A percentile compares a stretch with the other conserved stretches of the same genome.
Conservation (phyloP, 2,888 invertebrate species). For the Lapara coniferarum region DNA sequence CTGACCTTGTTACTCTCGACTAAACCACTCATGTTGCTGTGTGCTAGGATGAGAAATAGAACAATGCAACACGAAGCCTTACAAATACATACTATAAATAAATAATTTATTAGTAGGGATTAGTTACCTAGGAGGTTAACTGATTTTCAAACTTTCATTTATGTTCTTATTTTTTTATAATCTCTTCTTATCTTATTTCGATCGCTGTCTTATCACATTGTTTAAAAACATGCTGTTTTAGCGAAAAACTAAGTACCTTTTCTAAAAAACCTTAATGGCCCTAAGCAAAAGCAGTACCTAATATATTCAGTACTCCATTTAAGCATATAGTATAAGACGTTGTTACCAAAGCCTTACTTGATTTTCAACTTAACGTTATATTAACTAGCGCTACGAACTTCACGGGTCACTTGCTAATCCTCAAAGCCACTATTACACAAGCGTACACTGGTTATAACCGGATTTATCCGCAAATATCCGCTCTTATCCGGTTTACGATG, state of each 20-base stretch:
- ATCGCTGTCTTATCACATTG: no score
- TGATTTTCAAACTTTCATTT: background rate
- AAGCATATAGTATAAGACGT: background rate
- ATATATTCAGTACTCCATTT: background rate
- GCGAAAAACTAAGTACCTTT: no score
- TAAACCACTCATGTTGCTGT: background rate
- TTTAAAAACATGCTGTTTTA: no score
- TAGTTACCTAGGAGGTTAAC: background rate
- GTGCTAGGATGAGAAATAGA: background rate
- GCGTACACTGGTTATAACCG: constrained; percentile 20
- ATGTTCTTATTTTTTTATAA: no score
- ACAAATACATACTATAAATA: background rate
- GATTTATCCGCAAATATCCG: constrained; percentile 22
- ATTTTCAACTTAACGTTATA: constrained; percentile 17
- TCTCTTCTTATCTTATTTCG: no score
- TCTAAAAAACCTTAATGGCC: no score
- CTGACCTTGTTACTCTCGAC: no score
- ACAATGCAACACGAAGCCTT: constrained; percentile 10
- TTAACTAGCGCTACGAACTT: constrained; percentile 6
- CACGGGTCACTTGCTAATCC: constrained; percentile 29
- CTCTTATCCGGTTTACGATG: constrained; percentile 17
- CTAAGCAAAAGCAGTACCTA: no score
- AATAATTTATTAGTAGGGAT: constrained; percentile 4
- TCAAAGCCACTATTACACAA: constrained; percentile 25
- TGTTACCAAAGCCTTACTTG: constrained; percentile 4